phyloP scores from a whole-genome alignment of 2,113 vertebrate species.

The Choloepus hoffmanni region DNA sequence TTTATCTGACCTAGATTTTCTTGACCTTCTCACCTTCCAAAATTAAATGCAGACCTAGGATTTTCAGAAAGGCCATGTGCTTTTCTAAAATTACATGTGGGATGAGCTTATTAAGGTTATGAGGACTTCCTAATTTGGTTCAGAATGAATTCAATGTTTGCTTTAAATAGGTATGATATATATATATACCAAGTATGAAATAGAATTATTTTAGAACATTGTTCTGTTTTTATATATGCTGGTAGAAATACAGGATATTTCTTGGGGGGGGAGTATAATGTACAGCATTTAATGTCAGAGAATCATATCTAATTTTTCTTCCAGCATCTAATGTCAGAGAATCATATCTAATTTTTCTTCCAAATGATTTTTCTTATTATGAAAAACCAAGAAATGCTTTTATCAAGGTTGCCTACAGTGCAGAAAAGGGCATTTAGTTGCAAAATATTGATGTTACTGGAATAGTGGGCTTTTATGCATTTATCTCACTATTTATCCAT shows the following conservation, averaged over 20 bases:
- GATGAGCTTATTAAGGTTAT: slow-evolving; percentile 57
- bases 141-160: slow-evolving; percentile 35
- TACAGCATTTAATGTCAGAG: slow-evolving; percentile 30
- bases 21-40: slow-evolving; percentile 56
- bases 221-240: slow-evolving; percentile 14
- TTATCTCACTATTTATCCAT: slow-evolving; percentile 61
- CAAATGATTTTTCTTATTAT: slow-evolving; percentile 60
- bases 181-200: not conserved
- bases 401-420: slow-evolving; percentile 59
- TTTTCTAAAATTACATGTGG: slow-evolving; percentile 62
- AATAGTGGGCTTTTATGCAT: slow-evolving; percentile 61
- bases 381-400: slow-evolving; percentile 63
- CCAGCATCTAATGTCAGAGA: slow-evolving; percentile 46
- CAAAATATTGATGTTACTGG: slow-evolving; percentile 56
- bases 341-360: slow-evolving; percentile 54
- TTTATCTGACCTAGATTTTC: slow-evolving; percentile 44
- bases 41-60: slow-evolving; percentile 55
- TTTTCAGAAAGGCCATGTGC: slow-evolving; percentile 57
- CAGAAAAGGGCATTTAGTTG: slow-evolving; percentile 62
- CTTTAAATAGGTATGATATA: not conserved
- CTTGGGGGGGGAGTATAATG: not conserved
- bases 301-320: slow-evolving; percentile 59
- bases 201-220: not conserved
- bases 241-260: slow-evolving; percentile 28
- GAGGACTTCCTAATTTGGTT: slow-evolving; percentile 58